A percentile compares a stretch with the other conserved stretches of the same genome.
phyloP scores from a whole-genome alignment of 2,888 invertebrate genomes.

The Ganaspis brasiliensis region DNA sequence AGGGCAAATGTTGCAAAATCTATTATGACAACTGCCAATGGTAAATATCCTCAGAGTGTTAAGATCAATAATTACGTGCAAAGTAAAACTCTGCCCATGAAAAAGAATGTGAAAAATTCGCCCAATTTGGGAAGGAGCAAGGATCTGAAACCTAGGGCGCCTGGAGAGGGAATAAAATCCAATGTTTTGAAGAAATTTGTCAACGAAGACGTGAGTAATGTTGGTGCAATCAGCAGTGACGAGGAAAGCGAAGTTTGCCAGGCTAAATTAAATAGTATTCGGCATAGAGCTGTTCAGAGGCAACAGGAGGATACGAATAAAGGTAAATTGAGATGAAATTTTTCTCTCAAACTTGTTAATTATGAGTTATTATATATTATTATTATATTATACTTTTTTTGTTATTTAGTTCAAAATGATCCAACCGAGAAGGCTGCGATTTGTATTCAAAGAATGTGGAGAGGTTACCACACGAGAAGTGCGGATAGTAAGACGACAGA shows the following conservation, averaged over 20 bases:
- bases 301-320: conserved; percentile 76
- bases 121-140: conserved; percentile 72
- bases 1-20: conserved; percentile 75
- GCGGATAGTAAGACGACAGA: conserved; percentile 86
- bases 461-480: conserved; percentile 91
- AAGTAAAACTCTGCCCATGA: conserved; percentile 73
- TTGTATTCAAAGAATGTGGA: conserved; percentile 93
- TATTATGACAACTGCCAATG: conserved; percentile 68
- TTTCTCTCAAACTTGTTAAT: background rate
- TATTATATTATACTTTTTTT: conserved; percentile 6
- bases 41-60: conserved; percentile 74
- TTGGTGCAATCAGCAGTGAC: conserved; percentile 78
- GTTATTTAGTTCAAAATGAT: conserved; percentile 66
- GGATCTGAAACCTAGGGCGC: conserved; percentile 67
- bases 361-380: no score
- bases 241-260: conserved; percentile 87
- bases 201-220: conserved; percentile 64
- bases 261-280: conserved; percentile 86
- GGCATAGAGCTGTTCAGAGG: conserved; percentile 84
- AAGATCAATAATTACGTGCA: conserved; percentile 78
- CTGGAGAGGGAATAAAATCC: conserved; percentile 67
- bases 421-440: conserved; percentile 84
- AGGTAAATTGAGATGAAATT: conserved; percentile 60
- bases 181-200: conserved; percentile 59
- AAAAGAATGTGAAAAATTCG: conserved; percentile 69